Conservation (phyloP, 2,797 vertebrate species). For the Corythornis leucogaster region DNA sequence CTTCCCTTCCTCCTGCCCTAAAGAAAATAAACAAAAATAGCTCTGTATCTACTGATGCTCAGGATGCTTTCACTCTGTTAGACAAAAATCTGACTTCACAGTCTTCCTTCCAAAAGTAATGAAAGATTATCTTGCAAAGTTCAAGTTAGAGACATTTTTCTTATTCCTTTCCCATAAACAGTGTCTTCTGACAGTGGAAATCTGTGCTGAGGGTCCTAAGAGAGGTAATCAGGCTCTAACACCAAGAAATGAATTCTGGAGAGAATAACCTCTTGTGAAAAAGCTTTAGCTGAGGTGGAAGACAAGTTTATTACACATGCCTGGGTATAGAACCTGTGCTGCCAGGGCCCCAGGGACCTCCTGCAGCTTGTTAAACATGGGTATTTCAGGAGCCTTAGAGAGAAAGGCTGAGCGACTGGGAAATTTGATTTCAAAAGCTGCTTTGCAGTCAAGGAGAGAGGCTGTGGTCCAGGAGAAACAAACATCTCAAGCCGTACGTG, state of each 20-base stretch:
- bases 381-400: neutral
- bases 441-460: neutral
- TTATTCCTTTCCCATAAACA: neutral
- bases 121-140: neutral
- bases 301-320: neutral
- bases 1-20: neutral
- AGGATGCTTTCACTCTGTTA: neutral
- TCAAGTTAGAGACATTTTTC: neutral
- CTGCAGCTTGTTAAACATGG: neutral
- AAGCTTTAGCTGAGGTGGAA: neutral
- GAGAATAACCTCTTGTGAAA: neutral
- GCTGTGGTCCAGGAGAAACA: constrained; percentile 3
- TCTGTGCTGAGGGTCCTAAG: neutral
- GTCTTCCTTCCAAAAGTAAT: neutral
- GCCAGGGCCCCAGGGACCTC: neutral
- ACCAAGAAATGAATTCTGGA: neutral
- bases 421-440: constrained; percentile 10
- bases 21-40: constrained; percentile 3
- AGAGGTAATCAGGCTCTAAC: neutral
- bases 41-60: neutral
- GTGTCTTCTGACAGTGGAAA: neutral
- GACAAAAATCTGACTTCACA: neutral
- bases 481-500: neutral
- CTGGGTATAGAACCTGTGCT: neutral
- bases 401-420: neutral